phyloP scores from a whole-genome alignment of 2,888 invertebrate genomes.

The Parascotia fuliginaria region DNA sequence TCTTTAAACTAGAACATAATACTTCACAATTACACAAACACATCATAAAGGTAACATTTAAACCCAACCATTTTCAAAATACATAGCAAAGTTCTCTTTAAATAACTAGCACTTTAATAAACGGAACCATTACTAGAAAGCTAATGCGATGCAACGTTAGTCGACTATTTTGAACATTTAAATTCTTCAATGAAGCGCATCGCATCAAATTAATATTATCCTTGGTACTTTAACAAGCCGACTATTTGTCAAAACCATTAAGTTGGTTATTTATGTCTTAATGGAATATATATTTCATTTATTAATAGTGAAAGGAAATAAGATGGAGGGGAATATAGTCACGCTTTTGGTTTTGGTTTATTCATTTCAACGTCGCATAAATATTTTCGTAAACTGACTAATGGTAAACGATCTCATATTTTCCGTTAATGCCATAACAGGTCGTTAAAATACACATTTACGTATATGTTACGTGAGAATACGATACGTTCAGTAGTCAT shows the following conservation, averaged over 20 bases:
- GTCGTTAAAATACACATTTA: neutral
- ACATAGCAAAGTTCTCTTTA: slow-evolving; percentile 13
- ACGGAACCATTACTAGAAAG: neutral
- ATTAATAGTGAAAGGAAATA: slow-evolving; percentile 10
- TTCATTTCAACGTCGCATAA: neutral
- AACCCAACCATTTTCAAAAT: neutral
- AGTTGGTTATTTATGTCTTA: slow-evolving; percentile 17
- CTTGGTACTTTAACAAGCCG: slow-evolving; percentile 19
- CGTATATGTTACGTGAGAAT: no score
- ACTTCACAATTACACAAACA: no score
- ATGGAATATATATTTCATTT: slow-evolving; percentile 23
- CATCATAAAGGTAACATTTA: neutral
- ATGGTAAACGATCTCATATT: neutral
- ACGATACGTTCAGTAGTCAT: no score
- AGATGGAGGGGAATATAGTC: neutral
- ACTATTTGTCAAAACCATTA: slow-evolving; percentile 22
- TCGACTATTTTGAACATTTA: neutral
- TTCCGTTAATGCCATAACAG: neutral
- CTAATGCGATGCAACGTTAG: slow-evolving; percentile 21
- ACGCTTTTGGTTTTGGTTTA: neutral
- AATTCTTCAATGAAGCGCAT: slow-evolving; percentile 5
- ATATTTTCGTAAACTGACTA: neutral
- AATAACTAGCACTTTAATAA: slow-evolving; percentile 23
- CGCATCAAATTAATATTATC: slow-evolving; percentile 39
- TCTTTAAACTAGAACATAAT: no score